Conservation (phyloP, 2,888 invertebrate species). For the Agonopterix arenella region DNA sequence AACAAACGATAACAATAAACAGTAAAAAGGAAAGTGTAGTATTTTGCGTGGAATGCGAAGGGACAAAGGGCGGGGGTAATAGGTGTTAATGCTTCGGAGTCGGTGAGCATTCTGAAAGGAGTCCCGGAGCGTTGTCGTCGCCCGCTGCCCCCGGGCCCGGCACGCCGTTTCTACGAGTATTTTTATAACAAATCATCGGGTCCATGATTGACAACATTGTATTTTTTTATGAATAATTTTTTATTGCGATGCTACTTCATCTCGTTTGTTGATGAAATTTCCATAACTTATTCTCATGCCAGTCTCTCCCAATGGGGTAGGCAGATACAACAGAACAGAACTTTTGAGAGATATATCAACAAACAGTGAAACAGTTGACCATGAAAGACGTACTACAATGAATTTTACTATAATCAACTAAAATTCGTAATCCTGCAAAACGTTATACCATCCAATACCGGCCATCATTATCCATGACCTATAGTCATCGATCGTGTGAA, state of each 20-base stretch:
- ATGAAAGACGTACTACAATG: no score
- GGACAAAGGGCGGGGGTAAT: constrained; percentile 59
- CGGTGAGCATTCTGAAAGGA: constrained; percentile 57
- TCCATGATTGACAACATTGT: constrained; percentile 60
- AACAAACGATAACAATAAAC: constrained; percentile 75
- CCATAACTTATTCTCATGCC: no score
- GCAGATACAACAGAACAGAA: no score
- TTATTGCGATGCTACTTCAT: not conserved
- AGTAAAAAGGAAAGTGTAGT: constrained; percentile 72
- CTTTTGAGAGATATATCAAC: no score
- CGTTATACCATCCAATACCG: no score
- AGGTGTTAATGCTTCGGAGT: constrained; percentile 68
- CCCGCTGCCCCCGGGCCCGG: constrained; percentile 16
- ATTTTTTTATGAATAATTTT: constrained; percentile 21
- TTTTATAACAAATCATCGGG: constrained; percentile 67
- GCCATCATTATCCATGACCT: no score
- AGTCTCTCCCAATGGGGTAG: no score
- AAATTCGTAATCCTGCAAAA: no score
- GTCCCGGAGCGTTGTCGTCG: constrained; percentile 21
- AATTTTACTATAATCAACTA: no score
- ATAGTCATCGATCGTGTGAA: no score
- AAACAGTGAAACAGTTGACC: no score
- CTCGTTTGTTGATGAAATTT: no score
- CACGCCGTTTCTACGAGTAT: constrained; percentile 21
- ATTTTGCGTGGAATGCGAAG: constrained; percentile 60